Evolutionary conservation across 2,888 invertebrate genomes (phyloP).

Genomic region (Asteroscopus sphinx): DNA sequence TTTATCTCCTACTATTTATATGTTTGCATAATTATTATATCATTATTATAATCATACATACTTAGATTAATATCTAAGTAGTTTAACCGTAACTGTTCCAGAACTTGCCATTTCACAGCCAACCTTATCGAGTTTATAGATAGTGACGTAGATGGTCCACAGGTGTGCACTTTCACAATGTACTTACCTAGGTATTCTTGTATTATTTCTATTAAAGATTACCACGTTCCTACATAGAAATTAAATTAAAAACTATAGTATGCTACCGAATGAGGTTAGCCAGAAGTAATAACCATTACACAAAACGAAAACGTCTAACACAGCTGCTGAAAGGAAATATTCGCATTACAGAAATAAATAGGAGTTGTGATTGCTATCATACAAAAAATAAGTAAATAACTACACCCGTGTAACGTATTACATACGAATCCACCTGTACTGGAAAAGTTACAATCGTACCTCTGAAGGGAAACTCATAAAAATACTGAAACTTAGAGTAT

Average conservation of each 20-base stretch:
- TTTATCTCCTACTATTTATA: neutral
- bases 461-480: constrained; percentile 54
- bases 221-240: neutral
- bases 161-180: constrained; percentile 5
- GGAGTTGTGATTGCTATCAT: constrained; percentile 29
- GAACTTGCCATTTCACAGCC: constrained; percentile 23
- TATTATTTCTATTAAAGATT: neutral
- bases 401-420: constrained; percentile 24
- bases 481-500: constrained; percentile 58
- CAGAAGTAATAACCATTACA: neutral
- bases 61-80: too few species aligned
- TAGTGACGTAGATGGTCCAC: constrained; percentile 23
- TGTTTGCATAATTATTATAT: neutral
- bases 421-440: constrained; percentile 36
- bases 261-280: neutral
- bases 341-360: constrained; percentile 26
- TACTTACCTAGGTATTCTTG: neutral
- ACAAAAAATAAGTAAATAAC: constrained; percentile 40
- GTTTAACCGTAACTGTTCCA: constrained; percentile 43
- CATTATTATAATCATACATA: too few species aligned
- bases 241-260: too few species aligned
- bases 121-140: constrained; percentile 25
- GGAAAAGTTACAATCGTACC: constrained; percentile 50
- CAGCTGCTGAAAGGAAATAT: constrained; percentile 9
- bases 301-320: constrained; percentile 8